A percentile compares a stretch with the other conserved stretches of the same genome.
phyloP scores from a whole-genome alignment of 2,888 invertebrate species.

The Zygothrica quintamaculata region DNA sequence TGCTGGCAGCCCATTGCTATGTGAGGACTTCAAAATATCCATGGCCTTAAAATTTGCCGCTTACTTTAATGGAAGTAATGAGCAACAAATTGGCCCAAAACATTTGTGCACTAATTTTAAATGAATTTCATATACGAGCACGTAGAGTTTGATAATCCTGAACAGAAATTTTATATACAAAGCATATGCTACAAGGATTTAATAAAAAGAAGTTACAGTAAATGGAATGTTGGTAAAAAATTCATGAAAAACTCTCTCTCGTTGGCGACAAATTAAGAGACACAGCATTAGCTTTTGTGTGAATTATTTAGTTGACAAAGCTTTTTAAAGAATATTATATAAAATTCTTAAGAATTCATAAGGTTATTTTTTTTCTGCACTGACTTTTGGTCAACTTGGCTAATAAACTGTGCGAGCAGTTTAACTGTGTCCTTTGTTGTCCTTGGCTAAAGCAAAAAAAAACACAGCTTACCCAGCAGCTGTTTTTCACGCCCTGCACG shows the following conservation, averaged over 20 bases:
- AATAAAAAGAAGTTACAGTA: no score
- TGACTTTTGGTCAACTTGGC: neutral
- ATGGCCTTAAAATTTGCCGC: slow-evolving; percentile 19
- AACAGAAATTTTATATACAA: no score
- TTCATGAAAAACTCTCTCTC: no score
- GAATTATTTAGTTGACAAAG: no score
- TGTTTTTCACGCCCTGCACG: slow-evolving; percentile 3
- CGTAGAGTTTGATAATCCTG: no score
- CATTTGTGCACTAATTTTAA: neutral
- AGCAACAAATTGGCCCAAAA: slow-evolving; percentile 6
- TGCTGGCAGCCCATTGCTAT: slow-evolving; percentile 9
- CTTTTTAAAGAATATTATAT: no score
- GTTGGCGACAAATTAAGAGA: no score
- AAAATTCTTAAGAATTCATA: slow-evolving; percentile 7
- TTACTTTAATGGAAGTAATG: slow-evolving; percentile 22
- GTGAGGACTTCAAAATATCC: slow-evolving; percentile 1
- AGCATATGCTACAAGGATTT: no score
- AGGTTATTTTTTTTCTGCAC: slow-evolving; percentile 5
- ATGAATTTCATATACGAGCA: no score
- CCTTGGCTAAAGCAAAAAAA: neutral
- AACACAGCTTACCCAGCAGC: neutral
- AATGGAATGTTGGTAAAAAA: no score
- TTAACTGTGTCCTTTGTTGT: slow-evolving; percentile 1
- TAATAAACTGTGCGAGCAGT: slow-evolving; percentile 1
- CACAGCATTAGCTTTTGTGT: no score